Conservation (phyloP, 1,140 invertebrate genomes). For the Lordiphosa mommai region DNA sequence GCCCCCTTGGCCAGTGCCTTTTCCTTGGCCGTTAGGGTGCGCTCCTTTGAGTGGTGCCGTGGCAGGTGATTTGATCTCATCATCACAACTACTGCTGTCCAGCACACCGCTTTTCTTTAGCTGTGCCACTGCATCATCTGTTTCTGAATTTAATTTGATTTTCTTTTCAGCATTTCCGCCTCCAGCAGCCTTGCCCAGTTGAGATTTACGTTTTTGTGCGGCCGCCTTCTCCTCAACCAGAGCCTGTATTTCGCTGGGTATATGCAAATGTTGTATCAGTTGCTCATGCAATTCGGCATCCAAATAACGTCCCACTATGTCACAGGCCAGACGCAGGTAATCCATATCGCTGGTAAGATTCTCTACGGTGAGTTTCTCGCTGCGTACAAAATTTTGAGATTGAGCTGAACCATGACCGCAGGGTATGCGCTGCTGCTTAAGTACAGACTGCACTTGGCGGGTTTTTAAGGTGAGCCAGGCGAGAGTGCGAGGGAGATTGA, state of each 20-base stretch:
- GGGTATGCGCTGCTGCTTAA: slow-evolving; percentile 86
- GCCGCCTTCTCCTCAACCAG: slow-evolving; percentile 48
- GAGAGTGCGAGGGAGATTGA: slow-evolving; percentile 87
- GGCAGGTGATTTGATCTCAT: slow-evolving; percentile 18
- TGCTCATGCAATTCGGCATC: slow-evolving; percentile 56
- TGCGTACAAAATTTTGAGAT: slow-evolving; percentile 87
- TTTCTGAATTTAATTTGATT: slow-evolving; percentile 44
- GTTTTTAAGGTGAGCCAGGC: slow-evolving; percentile 87
- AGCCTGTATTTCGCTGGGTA: slow-evolving; percentile 65
- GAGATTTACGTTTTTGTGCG: slow-evolving; percentile 65
- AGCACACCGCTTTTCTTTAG: slow-evolving; percentile 48
- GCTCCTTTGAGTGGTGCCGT: slow-evolving; percentile 76
- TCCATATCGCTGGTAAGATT: slow-evolving; percentile 62
- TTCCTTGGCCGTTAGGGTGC: slow-evolving; percentile 83
- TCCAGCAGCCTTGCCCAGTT: slow-evolving; percentile 25
- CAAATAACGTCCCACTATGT: slow-evolving; percentile 65
- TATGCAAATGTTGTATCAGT: slow-evolving; percentile 44
- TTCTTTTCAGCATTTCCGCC: slow-evolving; percentile 45
- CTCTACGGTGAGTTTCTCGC: slow-evolving; percentile 81
- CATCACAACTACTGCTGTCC: slow-evolving; percentile 42
- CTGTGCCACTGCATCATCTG: slow-evolving; percentile 20
- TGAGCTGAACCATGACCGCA: slow-evolving; percentile 84
- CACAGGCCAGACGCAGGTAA: slow-evolving; percentile 64
- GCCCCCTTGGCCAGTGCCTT: slow-evolving; percentile 87
- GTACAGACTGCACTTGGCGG: slow-evolving; percentile 82